phyloP scores from a whole-genome alignment of 2,113 vertebrate genomes.

The Dicerorhinus sumatrensis region DNA sequence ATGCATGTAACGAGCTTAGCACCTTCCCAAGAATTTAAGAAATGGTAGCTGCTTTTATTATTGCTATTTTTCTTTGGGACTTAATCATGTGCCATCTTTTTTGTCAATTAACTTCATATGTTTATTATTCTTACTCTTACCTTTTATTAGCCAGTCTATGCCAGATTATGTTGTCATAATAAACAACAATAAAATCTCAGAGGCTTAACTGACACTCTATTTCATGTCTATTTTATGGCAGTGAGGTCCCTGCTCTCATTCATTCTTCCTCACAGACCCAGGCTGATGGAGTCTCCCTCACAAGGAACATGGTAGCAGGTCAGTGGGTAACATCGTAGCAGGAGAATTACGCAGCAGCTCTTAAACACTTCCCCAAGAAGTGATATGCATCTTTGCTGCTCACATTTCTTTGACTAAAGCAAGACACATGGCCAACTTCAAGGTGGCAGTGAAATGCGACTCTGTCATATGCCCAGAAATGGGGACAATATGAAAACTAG shows the following conservation, averaged over 20 bases:
- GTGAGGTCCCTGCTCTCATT: not conserved
- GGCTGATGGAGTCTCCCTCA: not conserved
- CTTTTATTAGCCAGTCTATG: not conserved
- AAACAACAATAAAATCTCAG: constrained; percentile 2
- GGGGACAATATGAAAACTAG: not conserved
- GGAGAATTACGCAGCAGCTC: not conserved
- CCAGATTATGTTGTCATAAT: not conserved
- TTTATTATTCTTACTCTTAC: not conserved
- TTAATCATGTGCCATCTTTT: not conserved
- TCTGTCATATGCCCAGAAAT: not conserved
- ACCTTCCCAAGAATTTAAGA: not conserved
- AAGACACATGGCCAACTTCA: not conserved
- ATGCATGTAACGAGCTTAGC: not conserved
- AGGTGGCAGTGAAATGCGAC: not conserved
- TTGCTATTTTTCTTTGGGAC: not conserved
- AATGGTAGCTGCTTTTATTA: not conserved
- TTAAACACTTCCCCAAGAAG: not conserved
- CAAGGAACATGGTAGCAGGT: not conserved
- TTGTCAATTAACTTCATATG: not conserved
- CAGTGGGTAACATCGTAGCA: not conserved
- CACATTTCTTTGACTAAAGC: not conserved
- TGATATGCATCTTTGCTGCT: not conserved
- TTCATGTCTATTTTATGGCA: not conserved
- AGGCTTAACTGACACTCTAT: not conserved
- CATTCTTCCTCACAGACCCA: not conserved